A percentile compares a stretch with the other conserved stretches of the same genome.
Evolutionary conservation across 2,797 vertebrate genomes (phyloP).

Genomic region (Arremon aurantiirostris): DNA sequence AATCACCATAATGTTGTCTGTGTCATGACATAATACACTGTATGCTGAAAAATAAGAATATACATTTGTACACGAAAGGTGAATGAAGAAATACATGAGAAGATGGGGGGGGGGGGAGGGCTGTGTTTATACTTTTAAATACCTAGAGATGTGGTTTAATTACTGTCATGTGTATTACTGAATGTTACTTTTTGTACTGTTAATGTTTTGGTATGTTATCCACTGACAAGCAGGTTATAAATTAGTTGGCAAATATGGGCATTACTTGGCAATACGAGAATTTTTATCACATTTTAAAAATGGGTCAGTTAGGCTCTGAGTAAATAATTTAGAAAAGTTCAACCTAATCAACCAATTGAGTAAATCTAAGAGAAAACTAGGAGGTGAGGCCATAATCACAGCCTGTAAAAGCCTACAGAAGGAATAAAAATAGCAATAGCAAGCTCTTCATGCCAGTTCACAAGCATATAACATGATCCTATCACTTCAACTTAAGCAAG

Average conservation of each 20-base stretch:
- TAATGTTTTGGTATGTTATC: not conserved
- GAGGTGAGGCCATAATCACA: not conserved
- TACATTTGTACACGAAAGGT: not conserved
- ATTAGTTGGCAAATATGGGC: not conserved
- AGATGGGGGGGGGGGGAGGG: not conserved
- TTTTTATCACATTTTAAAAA: not conserved
- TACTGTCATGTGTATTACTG: fast-evolving
- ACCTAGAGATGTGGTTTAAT: not conserved
- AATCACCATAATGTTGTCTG: not conserved
- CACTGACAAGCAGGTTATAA: not conserved
- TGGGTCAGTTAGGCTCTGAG: not conserved
- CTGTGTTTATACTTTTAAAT: not conserved
- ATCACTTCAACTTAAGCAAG: not conserved
- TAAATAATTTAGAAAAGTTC: not conserved
- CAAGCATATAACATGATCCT: not conserved
- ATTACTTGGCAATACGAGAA: not conserved
- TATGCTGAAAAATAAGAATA: not conserved
- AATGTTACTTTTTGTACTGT: not conserved
- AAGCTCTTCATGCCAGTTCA: not conserved
- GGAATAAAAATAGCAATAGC: not conserved
- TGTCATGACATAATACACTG: not conserved
- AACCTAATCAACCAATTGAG: not conserved
- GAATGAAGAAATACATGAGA: not conserved
- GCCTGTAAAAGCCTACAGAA: not conserved
- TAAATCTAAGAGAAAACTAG: not conserved